These are phyloP conservation scores for Drosophila quinaria DNA, from an alignment of 2,888 invertebrate species.

Conservation along the genomic window DNA sequence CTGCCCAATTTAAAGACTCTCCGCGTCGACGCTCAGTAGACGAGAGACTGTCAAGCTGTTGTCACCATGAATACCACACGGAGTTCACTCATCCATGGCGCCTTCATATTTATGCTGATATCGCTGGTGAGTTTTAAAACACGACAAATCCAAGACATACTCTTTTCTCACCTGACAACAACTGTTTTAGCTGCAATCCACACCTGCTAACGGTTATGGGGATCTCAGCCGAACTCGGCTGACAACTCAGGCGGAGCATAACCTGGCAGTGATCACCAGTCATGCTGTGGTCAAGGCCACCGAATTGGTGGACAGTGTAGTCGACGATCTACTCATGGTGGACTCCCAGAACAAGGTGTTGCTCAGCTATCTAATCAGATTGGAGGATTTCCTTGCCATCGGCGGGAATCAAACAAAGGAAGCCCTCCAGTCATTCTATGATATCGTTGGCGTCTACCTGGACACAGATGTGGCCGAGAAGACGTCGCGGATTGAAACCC, in stretches of 20 bases:
- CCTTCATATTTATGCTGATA: conserved; percentile 13
- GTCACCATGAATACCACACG: conserved; percentile 34
- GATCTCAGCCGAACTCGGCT: conserved; percentile 54
- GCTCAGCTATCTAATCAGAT: conserved; percentile 43
- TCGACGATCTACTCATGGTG: conserved; percentile 62
- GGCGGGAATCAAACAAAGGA: conserved; percentile 46
- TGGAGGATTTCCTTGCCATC: conserved; percentile 48
- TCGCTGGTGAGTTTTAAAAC: conserved; percentile 41
- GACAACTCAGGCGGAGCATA: conserved; percentile 58
- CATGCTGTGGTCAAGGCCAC: conserved; percentile 56
- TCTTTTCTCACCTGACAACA: background rate
- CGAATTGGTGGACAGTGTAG: conserved; percentile 58
- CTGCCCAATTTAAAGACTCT: conserved; percentile 3
- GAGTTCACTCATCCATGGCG: conserved; percentile 6
- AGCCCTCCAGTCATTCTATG: conserved; percentile 50
- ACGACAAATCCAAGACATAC: background rate
- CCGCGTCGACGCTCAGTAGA: conserved; percentile 42
- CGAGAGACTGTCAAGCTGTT: conserved; percentile 34
- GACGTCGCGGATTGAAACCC: conserved; percentile 53
- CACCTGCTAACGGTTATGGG: conserved; percentile 34
- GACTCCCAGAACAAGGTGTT: conserved; percentile 59
- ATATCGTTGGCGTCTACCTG: conserved; percentile 48
- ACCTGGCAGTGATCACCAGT: conserved; percentile 44
- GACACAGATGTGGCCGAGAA: conserved; percentile 60
- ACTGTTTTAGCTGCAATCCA: background rate